phyloP scores from a whole-genome alignment of 1,140 invertebrate genomes.

The Atta colombica region DNA sequence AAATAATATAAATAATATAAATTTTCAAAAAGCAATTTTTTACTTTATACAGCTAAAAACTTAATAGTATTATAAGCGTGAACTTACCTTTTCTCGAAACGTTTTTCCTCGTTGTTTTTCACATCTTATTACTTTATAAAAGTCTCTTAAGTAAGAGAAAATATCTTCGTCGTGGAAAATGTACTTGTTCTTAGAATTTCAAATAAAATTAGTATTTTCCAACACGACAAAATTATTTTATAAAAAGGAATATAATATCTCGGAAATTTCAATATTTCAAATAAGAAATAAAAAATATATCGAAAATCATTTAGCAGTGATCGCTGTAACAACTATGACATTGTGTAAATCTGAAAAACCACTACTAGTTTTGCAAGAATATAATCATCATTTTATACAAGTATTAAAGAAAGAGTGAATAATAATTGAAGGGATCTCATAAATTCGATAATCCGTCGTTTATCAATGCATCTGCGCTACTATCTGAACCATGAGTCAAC shows the following conservation, averaged over 20 bases:
- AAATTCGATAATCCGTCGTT: slow-evolving; percentile 25
- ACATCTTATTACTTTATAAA: not conserved
- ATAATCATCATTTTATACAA: not conserved
- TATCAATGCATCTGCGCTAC: slow-evolving; percentile 12
- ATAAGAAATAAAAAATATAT: not conserved
- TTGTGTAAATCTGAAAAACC: too few species aligned
- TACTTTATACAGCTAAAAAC: not conserved
- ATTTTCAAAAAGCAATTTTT: not conserved
- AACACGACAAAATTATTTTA: not conserved
- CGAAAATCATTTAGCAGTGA: not conserved
- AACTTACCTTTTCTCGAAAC: slow-evolving; percentile 4
- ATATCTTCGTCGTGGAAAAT: not conserved
- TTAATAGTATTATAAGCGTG: not conserved
- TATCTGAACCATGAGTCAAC: not conserved
- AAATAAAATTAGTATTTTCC: not conserved
- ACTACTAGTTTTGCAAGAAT: not conserved
- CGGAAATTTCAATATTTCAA: not conserved
- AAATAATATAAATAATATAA: too few species aligned
- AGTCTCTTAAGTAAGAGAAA: not conserved
- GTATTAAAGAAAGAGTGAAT: not conserved
- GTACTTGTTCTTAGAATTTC: not conserved
- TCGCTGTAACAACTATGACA: not conserved
- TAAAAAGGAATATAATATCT: not conserved
- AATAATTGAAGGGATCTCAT: not conserved
- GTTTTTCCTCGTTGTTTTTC: not conserved